Evolutionary conservation across 2,888 invertebrate species (phyloP).

Genomic region (Macropis europaea): DNA sequence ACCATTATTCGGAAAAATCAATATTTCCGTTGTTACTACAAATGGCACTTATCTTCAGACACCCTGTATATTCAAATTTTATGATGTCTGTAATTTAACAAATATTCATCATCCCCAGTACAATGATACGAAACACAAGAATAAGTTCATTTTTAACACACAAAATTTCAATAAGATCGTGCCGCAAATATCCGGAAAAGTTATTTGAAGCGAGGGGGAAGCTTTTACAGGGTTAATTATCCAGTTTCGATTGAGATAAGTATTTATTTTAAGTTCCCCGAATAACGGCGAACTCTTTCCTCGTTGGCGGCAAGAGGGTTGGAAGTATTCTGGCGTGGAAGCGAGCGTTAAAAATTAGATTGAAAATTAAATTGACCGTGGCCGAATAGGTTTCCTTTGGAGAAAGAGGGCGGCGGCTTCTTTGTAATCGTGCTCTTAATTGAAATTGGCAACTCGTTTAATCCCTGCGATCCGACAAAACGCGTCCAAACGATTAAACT

Average conservation of each 20-base stretch:
- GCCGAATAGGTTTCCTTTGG: constrained; percentile 19
- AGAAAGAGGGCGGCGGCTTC: constrained; percentile 4
- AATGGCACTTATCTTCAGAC: no score
- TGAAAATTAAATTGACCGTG: constrained; percentile 44
- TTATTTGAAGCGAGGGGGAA: no score
- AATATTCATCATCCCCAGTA: no score
- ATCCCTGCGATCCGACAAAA: constrained; percentile 23
- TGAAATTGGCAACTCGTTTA: constrained; percentile 50
- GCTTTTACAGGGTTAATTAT: not conserved
- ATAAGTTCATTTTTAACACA: no score
- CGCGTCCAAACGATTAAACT: constrained; percentile 22
- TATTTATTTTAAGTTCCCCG: constrained; percentile 7
- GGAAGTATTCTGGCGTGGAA: constrained; percentile 1
- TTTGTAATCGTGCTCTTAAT: constrained; percentile 41
- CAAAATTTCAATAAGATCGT: no score
- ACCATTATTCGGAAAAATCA: no score
- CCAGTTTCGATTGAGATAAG: not conserved
- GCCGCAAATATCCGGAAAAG: no score
- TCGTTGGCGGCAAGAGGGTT: not conserved
- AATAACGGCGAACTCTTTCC: not conserved
- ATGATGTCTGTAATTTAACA: no score
- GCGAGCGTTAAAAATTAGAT: constrained; percentile 42
- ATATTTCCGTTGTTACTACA: no score
- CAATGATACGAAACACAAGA: no score
- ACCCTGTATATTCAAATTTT: no score